Conservation (phyloP, 2,797 vertebrate genomes). For the Acanthornis magna region DNA sequence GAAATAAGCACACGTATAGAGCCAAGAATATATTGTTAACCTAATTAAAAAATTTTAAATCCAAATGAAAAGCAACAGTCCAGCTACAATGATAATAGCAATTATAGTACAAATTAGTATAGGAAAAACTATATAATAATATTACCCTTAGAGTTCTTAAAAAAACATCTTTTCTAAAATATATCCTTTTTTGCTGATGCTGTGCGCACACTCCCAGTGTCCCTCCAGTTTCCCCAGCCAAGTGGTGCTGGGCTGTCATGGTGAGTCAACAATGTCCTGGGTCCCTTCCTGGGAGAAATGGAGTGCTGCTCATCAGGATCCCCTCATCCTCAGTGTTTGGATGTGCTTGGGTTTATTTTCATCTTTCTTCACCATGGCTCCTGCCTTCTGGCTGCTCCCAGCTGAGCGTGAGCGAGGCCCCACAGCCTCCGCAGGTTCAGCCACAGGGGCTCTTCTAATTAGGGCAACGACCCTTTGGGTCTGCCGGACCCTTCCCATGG, state of each 20-base stretch:
- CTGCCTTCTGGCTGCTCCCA: neutral
- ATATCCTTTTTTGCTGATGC: neutral
- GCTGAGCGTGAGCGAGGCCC: fast-evolving
- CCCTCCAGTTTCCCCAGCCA: neutral
- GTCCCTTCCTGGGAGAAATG: neutral
- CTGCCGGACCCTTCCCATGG: neutral
- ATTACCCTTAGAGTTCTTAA: neutral
- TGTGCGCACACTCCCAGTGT: neutral
- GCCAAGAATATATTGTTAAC: neutral
- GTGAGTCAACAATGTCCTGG: fast-evolving
- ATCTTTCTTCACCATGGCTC: neutral
- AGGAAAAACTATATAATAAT: neutral
- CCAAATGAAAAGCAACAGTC: neutral
- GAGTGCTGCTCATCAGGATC: neutral
- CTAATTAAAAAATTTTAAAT: neutral
- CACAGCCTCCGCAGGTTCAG: neutral
- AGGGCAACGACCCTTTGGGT: fast-evolving
- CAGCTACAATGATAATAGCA: neutral
- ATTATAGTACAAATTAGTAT: neutral
- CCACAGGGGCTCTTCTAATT: neutral
- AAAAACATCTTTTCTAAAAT: fast-evolving
- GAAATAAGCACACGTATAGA: neutral
- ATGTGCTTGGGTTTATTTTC: neutral
- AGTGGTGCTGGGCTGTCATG: neutral
- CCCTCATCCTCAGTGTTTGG: neutral